A percentile compares a stretch with the other conserved stretches of the same genome.
Conservation (phyloP, 53 echinoderm and acorn worm species). For the Luidia sarsii region DNA sequence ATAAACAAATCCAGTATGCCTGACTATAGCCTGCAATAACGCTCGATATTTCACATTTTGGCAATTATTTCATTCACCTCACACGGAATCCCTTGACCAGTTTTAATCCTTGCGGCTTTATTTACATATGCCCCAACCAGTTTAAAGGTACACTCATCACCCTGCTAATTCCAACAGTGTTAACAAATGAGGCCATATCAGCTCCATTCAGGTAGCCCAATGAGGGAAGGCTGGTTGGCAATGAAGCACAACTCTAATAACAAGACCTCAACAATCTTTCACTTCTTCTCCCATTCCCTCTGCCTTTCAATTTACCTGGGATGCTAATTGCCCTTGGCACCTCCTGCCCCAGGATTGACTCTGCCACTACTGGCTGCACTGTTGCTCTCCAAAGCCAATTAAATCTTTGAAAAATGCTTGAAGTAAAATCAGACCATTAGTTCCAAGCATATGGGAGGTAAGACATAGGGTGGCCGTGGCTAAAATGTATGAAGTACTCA, state of each 20-base stretch:
- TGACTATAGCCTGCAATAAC: too few relatives aligned
- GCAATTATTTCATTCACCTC: not conserved
- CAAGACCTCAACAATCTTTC: conserved; percentile 25
- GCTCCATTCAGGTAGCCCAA: conserved; percentile 6
- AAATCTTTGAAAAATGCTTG: too few relatives aligned
- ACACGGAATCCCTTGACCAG: not conserved
- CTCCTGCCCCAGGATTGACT: conserved; percentile 24
- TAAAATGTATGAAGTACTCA: too few relatives aligned
- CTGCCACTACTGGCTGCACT: too few relatives aligned
- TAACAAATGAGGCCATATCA: not conserved
- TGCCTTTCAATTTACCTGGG: conserved; percentile 5
- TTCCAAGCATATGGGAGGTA: too few relatives aligned
- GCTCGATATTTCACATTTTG: not conserved
- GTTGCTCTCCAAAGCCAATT: too few relatives aligned
- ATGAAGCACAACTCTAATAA: conserved; percentile 15
- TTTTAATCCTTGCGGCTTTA: too few relatives aligned
- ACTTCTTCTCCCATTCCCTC: not conserved
- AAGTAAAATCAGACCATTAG: too few relatives aligned
- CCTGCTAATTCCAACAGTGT: conserved; percentile 13
- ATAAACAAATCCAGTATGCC: too few relatives aligned
- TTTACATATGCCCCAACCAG: not conserved
- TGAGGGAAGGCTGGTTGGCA: not conserved
- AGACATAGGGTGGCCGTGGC: too few relatives aligned
- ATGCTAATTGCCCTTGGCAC: conserved; percentile 21
- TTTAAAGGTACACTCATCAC: not conserved